These are phyloP conservation scores for Oncorhynchus gorbuscha DNA, from an alignment of 2,113 vertebrate genomes.

Conservation along the genomic window DNA sequence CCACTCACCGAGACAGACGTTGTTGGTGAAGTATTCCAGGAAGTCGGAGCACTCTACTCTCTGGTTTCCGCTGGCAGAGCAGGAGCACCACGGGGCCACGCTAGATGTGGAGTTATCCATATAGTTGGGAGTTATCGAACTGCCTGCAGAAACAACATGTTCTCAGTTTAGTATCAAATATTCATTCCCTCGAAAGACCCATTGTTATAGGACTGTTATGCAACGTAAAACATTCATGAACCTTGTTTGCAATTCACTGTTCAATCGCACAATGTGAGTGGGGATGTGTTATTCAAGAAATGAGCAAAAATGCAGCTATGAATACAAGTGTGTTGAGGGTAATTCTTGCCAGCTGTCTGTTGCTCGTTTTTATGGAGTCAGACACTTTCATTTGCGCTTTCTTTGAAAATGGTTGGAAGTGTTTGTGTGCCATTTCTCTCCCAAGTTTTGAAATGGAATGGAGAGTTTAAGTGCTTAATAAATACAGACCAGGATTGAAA, in stretches of 20 bases:
- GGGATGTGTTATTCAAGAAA: no score
- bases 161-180: constrained; percentile 53
- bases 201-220: background rate
- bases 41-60: constrained; percentile 82
- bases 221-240: background rate
- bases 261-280: no score
- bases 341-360: background rate
- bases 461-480: constrained; percentile 54
- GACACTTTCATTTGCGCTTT: background rate
- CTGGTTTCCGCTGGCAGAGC: constrained; percentile 83
- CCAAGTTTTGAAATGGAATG: constrained; percentile 7
- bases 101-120: constrained; percentile 82
- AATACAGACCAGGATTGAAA: constrained; percentile 57
- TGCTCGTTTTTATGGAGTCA: background rate
- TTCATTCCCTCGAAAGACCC: constrained; percentile 41
- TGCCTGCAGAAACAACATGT: constrained; percentile 74
- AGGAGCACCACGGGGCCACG: constrained; percentile 89
- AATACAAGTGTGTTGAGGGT: background rate
- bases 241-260: background rate
- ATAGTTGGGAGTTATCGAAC: constrained; percentile 91
- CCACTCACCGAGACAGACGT: constrained; percentile 89
- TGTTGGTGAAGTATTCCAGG: constrained; percentile 82
- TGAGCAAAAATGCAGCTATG: no score
- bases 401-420: background rate
- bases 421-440: background rate